Evolutionary conservation across 2,113 vertebrate species (phyloP).

Genomic region (Tursiops truncatus): DNA sequence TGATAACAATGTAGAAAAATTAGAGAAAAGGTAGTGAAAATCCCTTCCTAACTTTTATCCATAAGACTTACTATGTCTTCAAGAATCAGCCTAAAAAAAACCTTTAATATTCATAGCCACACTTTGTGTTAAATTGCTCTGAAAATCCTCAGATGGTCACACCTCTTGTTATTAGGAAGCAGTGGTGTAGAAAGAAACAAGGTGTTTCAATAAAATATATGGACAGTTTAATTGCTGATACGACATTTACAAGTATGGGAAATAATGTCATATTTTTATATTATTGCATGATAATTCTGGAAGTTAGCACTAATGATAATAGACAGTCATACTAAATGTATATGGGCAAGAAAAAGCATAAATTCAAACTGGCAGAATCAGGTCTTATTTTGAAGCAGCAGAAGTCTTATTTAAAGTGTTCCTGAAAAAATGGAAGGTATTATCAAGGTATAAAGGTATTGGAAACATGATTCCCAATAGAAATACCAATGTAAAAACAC

Average conservation of each 20-base stretch:
- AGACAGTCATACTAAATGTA: neutral
- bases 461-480: neutral
- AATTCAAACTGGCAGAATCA: conserved; percentile 24
- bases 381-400: neutral
- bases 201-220: conserved; percentile 40
- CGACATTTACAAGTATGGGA: conserved; percentile 15
- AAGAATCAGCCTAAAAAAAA: neutral
- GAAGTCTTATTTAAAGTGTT: neutral
- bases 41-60: neutral
- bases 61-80: neutral
- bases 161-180: conserved; percentile 14
- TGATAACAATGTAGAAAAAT: neutral
- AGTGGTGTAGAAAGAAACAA: conserved; percentile 46
- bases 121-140: neutral
- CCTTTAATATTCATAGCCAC: conserved; percentile 28
- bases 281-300: neutral
- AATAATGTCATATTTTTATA: conserved; percentile 19
- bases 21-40: neutral
- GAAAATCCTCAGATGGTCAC: neutral
- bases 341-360: neutral
- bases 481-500: neutral
- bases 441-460: neutral
- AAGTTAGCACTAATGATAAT: neutral
- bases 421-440: neutral
- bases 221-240: conserved; percentile 8